Conservation (phyloP, 64 coral and sea anemone genomes). For the Actinia equina region DNA sequence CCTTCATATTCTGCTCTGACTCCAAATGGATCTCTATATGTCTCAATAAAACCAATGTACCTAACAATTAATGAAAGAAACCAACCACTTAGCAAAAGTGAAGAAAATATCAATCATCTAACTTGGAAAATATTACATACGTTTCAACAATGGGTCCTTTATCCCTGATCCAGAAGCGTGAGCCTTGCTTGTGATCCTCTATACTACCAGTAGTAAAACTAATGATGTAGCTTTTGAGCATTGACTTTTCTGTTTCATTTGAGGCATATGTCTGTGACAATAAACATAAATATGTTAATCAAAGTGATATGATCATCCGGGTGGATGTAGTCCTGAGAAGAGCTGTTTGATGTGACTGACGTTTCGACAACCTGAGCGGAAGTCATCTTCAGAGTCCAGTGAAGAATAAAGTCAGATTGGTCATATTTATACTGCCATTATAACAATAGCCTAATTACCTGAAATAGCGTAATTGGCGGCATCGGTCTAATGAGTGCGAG, state of each 20-base stretch:
- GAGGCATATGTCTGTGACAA: slow-evolving; percentile 62
- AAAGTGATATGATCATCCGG: no score
- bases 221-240: slow-evolving; percentile 90
- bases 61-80: background rate
- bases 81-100: background rate
- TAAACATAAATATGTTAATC: background rate
- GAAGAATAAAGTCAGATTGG: no score
- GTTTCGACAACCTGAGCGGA: no score
- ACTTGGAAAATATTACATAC: slow-evolving; percentile 26
- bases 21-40: slow-evolving; percentile 93
- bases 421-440: no score
- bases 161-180: slow-evolving; percentile 93
- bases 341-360: no score
- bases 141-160: slow-evolving; percentile 98
- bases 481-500: background rate
- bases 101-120: no score
- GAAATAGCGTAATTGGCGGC: no score
- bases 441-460: no score
- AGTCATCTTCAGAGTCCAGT: no score
- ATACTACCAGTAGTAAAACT: slow-evolving; percentile 91
- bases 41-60: slow-evolving; percentile 98
- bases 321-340: no score
- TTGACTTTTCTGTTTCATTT: slow-evolving; percentile 67
- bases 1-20: slow-evolving; percentile 95
- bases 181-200: slow-evolving; percentile 93